Conservation (phyloP, 2,113 vertebrate genomes). For the Eubucco bourcierii region DNA sequence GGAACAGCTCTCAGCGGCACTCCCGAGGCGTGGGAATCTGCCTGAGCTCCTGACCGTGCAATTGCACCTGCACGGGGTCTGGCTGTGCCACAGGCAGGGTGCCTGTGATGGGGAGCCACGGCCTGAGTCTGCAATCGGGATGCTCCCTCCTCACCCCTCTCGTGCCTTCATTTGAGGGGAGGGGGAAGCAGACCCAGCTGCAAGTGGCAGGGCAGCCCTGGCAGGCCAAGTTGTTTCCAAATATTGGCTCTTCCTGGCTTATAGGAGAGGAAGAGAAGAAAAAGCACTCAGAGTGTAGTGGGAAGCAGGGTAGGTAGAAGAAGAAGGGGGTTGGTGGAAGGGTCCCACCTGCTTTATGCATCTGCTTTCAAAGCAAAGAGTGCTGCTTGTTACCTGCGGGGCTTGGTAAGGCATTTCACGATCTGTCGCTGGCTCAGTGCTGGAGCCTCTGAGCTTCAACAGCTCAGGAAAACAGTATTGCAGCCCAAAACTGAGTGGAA, state of each 20-base stretch:
- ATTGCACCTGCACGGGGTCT: neutral
- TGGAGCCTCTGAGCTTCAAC: neutral
- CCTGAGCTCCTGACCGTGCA: neutral
- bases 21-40: constrained; percentile 1
- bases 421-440: neutral
- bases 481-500: neutral
- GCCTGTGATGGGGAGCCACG: neutral
- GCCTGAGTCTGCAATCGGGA: neutral
- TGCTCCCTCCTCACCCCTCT: neutral
- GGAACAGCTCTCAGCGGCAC: neutral
- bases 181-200: neutral
- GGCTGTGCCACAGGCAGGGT: rapidly evolving
- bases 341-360: neutral
- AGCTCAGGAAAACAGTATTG: neutral
- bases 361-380: neutral
- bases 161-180: neutral
- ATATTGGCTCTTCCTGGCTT: neutral
- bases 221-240: neutral
- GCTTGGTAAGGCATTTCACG: neutral
- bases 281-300: neutral
- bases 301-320: neutral
- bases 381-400: neutral
- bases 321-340: neutral
- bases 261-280: neutral
- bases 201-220: neutral